Percentiles rank a stretch among this genome's conserved stretches.
phyloP scores from a whole-genome alignment of 2,797 vertebrate species.

The Argyrosomus regius region DNA sequence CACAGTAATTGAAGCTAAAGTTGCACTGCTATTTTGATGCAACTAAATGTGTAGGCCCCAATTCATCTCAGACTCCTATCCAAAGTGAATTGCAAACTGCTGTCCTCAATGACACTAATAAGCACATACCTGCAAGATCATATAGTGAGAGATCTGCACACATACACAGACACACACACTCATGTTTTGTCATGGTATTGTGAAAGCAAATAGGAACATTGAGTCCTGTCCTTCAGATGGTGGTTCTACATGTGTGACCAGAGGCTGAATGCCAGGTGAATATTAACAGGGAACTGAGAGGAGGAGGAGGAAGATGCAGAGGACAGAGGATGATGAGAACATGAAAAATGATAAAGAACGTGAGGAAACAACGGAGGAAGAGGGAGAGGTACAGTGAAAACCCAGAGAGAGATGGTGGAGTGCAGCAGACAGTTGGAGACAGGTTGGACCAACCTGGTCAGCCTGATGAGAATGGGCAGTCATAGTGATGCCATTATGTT shows the following conservation, averaged over 20 bases:
- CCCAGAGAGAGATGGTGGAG: background rate
- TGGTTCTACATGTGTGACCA: slow-evolving; percentile 66
- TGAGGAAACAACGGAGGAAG: background rate
- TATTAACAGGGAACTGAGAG: slow-evolving; percentile 67
- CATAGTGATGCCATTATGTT: slow-evolving; percentile 76
- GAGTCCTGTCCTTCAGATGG: slow-evolving; percentile 53
- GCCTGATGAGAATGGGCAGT: slow-evolving; percentile 71
- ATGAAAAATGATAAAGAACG: background rate
- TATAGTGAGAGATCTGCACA: slow-evolving; percentile 18
- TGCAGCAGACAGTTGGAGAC: slow-evolving; percentile 31
- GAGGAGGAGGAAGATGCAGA: slow-evolving; percentile 38
- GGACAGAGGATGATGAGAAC: slow-evolving; percentile 34
- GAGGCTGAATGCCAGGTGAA: slow-evolving; percentile 67
- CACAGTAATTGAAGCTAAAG: slow-evolving; percentile 48
- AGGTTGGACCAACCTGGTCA: slow-evolving; percentile 51
- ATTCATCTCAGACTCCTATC: slow-evolving; percentile 43
- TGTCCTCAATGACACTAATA: slow-evolving; percentile 59
- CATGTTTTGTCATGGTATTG: slow-evolving; percentile 61
- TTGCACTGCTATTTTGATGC: slow-evolving; percentile 48
- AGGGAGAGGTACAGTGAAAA: background rate
- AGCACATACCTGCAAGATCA: slow-evolving; percentile 60
- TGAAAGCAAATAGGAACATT: slow-evolving; percentile 69
- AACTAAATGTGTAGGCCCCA: slow-evolving; percentile 36
- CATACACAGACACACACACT: slow-evolving; percentile 18
- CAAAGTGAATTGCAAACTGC: slow-evolving; percentile 26